Evolutionary conservation across 2,113 vertebrate genomes (phyloP).

Genomic region (Pseudopodoces humilis): DNA sequence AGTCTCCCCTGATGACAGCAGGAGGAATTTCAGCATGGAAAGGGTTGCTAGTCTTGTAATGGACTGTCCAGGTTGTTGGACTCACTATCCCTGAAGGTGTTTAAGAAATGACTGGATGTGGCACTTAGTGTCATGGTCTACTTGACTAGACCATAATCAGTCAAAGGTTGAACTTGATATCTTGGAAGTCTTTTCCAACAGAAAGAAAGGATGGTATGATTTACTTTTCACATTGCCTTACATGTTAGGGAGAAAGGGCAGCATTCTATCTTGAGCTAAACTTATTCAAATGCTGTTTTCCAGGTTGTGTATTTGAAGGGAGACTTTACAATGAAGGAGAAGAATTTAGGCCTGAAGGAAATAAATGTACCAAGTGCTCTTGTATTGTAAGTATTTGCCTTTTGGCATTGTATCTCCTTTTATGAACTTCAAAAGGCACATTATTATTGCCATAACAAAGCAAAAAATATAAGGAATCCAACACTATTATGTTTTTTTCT

Average conservation of each 20-base stretch:
- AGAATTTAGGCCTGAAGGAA: conserved; percentile 90
- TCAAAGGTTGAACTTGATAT: not conserved
- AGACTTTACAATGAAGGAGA: conserved; percentile 89
- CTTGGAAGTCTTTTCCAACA: not conserved
- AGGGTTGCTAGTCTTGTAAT: not conserved
- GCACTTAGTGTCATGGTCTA: not conserved
- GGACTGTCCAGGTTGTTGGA: not conserved
- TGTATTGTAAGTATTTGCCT: conserved; percentile 88
- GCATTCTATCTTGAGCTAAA: not conserved
- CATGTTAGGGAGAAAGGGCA: not conserved
- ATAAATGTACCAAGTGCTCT: conserved; percentile 89
- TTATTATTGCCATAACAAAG: conserved; percentile 45
- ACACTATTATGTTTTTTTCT: not conserved
- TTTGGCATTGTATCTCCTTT: conserved; percentile 26
- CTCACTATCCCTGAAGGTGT: not conserved
- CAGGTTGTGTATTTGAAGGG: conserved; percentile 94
- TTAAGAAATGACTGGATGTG: not conserved
- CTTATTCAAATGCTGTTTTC: conserved; percentile 24
- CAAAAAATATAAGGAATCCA: conserved; percentile 13
- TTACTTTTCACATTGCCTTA: not conserved
- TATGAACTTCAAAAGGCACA: conserved; percentile 18
- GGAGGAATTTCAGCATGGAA: not conserved
- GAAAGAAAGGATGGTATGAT: not conserved
- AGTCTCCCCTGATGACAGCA: not conserved
- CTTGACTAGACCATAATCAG: not conserved